phyloP scores from a whole-genome alignment of 2,888 invertebrate species.

The Hoplodrina ambigua region DNA sequence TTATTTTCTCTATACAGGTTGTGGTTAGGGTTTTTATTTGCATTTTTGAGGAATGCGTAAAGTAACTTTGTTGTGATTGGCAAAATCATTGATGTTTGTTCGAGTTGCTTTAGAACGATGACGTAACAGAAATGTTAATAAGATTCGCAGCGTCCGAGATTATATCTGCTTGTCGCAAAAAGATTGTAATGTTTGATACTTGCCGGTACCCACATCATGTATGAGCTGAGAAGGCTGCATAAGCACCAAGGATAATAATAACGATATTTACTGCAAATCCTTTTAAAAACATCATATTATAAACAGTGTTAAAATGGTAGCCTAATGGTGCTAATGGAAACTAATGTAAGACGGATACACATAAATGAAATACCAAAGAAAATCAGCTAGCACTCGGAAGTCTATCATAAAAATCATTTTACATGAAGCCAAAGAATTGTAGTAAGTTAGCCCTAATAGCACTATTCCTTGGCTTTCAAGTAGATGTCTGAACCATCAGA shows the following conservation, averaged over 20 bases:
- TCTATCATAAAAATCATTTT: constrained; percentile 42
- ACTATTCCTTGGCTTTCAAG: constrained; percentile 49
- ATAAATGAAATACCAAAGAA: constrained; percentile 19
- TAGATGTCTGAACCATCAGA: constrained; percentile 61
- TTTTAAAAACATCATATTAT: neutral
- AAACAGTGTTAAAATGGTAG: neutral
- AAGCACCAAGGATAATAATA: neutral
- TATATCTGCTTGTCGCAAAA: constrained; percentile 43
- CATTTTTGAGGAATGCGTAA: constrained; percentile 58
- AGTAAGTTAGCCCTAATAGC: constrained; percentile 56
- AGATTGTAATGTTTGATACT: constrained; percentile 15
- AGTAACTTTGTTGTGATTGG: constrained; percentile 67
- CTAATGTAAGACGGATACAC: constrained; percentile 13
- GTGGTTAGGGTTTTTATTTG: constrained; percentile 55
- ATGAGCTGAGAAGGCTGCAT: neutral
- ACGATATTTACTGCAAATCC: no score
- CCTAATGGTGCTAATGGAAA: constrained; percentile 3
- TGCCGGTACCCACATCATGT: neutral
- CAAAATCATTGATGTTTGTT: constrained; percentile 63
- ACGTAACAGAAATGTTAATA: constrained; percentile 53
- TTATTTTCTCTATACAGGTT: constrained; percentile 18
- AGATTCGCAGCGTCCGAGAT: constrained; percentile 35
- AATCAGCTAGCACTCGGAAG: constrained; percentile 32
- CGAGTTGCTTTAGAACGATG: constrained; percentile 55
- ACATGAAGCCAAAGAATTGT: constrained; percentile 56